phyloP scores from a whole-genome alignment of 2,113 vertebrate species.

The Vireo altiloquus region DNA sequence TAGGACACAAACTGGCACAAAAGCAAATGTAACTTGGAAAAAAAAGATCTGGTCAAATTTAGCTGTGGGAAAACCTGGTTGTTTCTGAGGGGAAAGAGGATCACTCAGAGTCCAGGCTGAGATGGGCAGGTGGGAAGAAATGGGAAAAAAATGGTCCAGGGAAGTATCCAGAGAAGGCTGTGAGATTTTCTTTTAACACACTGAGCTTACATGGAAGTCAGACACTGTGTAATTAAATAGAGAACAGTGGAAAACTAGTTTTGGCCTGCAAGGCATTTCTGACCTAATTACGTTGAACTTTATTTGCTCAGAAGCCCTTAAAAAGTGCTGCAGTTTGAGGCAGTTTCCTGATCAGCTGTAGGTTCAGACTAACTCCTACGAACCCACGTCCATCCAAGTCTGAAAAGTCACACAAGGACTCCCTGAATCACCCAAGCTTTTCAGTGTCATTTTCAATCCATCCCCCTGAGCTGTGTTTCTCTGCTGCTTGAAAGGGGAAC shows the following conservation, averaged over 20 bases:
- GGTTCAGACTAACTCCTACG: background rate
- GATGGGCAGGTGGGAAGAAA: background rate
- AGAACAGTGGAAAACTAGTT: constrained; percentile 54
- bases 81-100: background rate
- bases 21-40: background rate
- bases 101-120: background rate
- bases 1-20: background rate
- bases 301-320: constrained; percentile 55
- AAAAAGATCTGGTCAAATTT: background rate
- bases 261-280: constrained; percentile 58
- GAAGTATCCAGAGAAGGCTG: background rate
- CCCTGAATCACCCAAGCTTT: background rate
- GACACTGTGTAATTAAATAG: constrained; percentile 43
- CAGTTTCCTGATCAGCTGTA: background rate
- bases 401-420: background rate
- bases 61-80: background rate
- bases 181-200: constrained; percentile 7
- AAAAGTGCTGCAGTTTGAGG: constrained; percentile 18
- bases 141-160: background rate
- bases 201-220: constrained; percentile 6
- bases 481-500: background rate
- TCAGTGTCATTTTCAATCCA: background rate
- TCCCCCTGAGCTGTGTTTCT: background rate
- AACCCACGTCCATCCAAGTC: background rate
- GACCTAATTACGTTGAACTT: constrained; percentile 55